These are phyloP conservation scores for Smutsia temminckii DNA, from an alignment of 2,797 vertebrate genomes.

Conservation along the genomic window DNA sequence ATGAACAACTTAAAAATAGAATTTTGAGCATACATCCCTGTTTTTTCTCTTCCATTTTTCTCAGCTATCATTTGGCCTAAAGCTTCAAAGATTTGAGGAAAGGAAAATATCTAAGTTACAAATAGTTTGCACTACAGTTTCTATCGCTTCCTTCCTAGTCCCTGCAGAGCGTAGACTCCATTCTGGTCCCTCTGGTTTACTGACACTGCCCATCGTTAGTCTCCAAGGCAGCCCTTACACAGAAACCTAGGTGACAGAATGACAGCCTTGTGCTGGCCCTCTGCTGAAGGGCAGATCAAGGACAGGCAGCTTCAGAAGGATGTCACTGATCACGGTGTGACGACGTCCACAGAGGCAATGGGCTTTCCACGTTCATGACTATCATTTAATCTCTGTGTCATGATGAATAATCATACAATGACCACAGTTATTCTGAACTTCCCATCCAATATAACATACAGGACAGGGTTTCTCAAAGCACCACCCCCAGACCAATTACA, in stretches of 20 bases:
- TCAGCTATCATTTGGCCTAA: background rate
- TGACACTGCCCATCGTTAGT: fast-evolving
- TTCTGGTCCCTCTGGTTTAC: background rate
- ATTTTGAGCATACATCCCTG: background rate
- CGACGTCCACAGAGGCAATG: background rate
- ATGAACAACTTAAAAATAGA: constrained; percentile 42
- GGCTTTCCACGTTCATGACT: background rate
- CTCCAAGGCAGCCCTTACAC: background rate
- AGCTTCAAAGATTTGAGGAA: background rate
- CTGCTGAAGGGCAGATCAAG: background rate
- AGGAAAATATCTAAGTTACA: constrained; percentile 16
- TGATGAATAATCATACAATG: background rate
- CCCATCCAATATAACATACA: background rate
- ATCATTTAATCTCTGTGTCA: background rate
- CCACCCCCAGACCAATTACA: background rate
- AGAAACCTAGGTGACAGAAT: background rate
- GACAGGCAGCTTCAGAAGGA: no score
- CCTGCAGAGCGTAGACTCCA: background rate
- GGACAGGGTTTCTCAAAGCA: background rate
- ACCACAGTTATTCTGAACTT: background rate
- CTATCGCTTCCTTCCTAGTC: background rate
- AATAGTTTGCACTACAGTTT: background rate
- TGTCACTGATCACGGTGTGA: fast-evolving
- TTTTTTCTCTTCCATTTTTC: constrained; percentile 40
- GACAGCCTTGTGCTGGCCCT: background rate